Evolutionary conservation across 1,140 invertebrate species (phyloP), one percentile per base, ranked within the genome.

Genomic region (Neodiprion virginianus): DNA sequence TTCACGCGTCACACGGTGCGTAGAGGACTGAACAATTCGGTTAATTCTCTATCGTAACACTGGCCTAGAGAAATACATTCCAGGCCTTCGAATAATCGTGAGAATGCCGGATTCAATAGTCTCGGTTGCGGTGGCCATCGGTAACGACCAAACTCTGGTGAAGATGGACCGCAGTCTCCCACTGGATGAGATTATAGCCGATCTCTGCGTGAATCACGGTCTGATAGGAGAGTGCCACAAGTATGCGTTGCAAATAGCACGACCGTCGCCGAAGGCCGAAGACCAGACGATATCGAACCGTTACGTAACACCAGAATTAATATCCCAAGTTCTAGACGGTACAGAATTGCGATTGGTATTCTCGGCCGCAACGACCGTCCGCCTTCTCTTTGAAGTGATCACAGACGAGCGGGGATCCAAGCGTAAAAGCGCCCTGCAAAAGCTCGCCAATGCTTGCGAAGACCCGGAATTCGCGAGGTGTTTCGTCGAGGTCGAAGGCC

Each of bases 201-300:
- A 69, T 11, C 67, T 69, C 12, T 69, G 67, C 11, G 17, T 11
- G 67, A 47, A 21, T 69, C 67, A 69, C 67, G 67, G 67, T 17
- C 23, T 69, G 21, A 14, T 47, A 23, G 40, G 21, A 12, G 67
- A 69, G 21, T 69, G 11, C 3, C 11, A 69, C 11, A 69, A 69
- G 40, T 69, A 69, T 47, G 67, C 67, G 17, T 47, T 69, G 12
- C 67, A 69, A 21, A 69, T 69, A 21, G 67, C 14, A 12, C 11
- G 67, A 69, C 67, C 67, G 40, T 69, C 67, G 67, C 67, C 67
- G n/a, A 69, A 69, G 67, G 67, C 67, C 40, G 67, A 69, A 23
- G 23, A 69, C 23, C 67, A 11, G 8, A 23, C 14, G 21, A 11
- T 69, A 47, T 11, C 67, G 21, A 69, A 69, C 40, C 17, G 40